Conservation (phyloP, 2,888 invertebrate genomes). For the Apocheima hispidaria region DNA sequence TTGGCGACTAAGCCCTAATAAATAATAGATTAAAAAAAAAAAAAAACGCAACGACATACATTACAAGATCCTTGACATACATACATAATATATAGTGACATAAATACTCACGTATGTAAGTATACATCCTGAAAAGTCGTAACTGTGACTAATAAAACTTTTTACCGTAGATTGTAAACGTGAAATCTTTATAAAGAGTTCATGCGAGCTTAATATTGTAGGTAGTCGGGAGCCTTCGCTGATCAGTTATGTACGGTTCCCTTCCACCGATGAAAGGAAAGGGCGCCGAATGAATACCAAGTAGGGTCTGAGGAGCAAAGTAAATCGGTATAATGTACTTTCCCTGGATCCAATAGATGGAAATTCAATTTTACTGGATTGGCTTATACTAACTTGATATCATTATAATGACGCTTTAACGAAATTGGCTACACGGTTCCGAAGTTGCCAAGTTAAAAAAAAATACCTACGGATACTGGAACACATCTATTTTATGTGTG, state of each 20-base stretch:
- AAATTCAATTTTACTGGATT: constrained; percentile 26
- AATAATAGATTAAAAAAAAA: no score
- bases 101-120: no score
- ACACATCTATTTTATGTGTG: no score
- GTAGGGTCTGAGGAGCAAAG: constrained; percentile 25
- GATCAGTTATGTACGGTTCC: constrained; percentile 30
- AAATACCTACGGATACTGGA: no score
- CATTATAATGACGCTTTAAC: not conserved
- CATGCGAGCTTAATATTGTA: constrained; percentile 22
- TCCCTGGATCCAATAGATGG: constrained; percentile 19
- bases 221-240: constrained; percentile 20
- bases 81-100: no score
- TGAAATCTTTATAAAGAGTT: constrained; percentile 22
- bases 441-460: no score
- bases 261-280: constrained; percentile 27
- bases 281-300: constrained; percentile 31
- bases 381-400: not conserved
- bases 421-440: no score
- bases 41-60: no score
- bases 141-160: constrained; percentile 21
- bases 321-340: constrained; percentile 24
- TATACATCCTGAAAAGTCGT: not conserved
- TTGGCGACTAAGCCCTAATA: no score
- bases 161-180: constrained; percentile 4
- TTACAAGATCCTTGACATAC: no score